Evolutionary conservation across 2,888 invertebrate species (phyloP).

Genomic region (Eupeodes luniger): DNA sequence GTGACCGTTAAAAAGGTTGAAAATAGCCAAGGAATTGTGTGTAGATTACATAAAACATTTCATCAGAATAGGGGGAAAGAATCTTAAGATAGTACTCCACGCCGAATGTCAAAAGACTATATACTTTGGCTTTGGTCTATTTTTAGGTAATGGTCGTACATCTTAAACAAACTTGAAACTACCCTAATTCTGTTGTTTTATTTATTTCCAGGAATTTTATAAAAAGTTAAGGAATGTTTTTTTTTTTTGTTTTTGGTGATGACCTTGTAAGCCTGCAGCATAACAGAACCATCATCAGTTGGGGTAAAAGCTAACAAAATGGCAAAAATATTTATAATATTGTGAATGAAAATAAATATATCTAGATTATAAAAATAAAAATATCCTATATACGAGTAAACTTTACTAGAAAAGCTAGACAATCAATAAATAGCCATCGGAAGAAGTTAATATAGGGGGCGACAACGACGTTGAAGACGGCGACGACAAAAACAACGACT

Average conservation of each 20-base stretch:
- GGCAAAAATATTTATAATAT: conserved; percentile 55
- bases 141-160: conserved; percentile 67
- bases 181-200: not conserved
- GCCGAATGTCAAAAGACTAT: conserved; percentile 12
- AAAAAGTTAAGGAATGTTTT: conserved; percentile 1
- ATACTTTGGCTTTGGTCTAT: conserved; percentile 79
- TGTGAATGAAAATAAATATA: conserved; percentile 11
- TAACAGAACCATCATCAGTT: conserved; percentile 27
- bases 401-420: not conserved
- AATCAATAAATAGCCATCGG: conserved; percentile 73
- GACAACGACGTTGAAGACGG: not conserved
- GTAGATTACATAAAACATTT: conserved; percentile 17
- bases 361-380: conserved; percentile 8
- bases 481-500: not conserved
- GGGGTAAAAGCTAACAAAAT: conserved; percentile 21
- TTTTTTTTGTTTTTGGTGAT: conserved; percentile 42
- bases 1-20: conserved; percentile 71
- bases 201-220: not conserved
- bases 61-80: not conserved
- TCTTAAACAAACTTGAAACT: not conserved
- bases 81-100: conserved; percentile 38
- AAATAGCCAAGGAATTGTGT: conserved; percentile 60
- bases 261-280: conserved; percentile 56
- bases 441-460: conserved; percentile 32
- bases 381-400: not conserved